phyloP scores from a whole-genome alignment of 2,888 invertebrate genomes.

The Deroplatys truncata region DNA sequence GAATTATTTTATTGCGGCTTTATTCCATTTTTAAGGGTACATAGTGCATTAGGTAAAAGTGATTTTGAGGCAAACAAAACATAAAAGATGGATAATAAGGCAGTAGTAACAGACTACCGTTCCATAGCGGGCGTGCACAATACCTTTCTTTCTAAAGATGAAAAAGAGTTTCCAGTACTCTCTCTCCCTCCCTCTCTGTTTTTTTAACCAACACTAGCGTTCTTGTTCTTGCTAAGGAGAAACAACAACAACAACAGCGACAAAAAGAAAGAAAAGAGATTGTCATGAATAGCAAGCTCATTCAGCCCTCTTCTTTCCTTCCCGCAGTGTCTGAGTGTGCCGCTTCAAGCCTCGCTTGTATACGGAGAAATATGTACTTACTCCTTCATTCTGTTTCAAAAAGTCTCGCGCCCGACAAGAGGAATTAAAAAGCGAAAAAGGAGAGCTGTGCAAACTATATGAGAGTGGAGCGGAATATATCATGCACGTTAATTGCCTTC shows the following conservation, averaged over 20 bases:
- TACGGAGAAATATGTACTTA: not conserved
- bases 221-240: not conserved
- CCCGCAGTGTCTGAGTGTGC: not conserved
- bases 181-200: not conserved
- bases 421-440: not conserved
- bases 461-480: not conserved
- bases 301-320: not conserved
- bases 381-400: not conserved
- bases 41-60: not conserved
- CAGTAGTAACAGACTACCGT: not conserved
- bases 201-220: not conserved
- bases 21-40: not conserved
- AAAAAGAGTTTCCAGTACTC: not conserved
- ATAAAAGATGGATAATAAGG: not conserved
- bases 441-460: not conserved
- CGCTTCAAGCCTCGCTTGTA: not conserved
- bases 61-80: not conserved
- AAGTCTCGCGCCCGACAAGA: not conserved
- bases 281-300: not conserved
- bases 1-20: too few relatives aligned
- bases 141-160: not conserved
- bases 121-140: not conserved
- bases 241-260: not conserved
- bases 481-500: not conserved
- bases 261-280: not conserved